These are phyloP conservation scores for Himalopsyche japonica DNA, from an alignment of 2,888 invertebrate genomes.

Conservation along the genomic window DNA sequence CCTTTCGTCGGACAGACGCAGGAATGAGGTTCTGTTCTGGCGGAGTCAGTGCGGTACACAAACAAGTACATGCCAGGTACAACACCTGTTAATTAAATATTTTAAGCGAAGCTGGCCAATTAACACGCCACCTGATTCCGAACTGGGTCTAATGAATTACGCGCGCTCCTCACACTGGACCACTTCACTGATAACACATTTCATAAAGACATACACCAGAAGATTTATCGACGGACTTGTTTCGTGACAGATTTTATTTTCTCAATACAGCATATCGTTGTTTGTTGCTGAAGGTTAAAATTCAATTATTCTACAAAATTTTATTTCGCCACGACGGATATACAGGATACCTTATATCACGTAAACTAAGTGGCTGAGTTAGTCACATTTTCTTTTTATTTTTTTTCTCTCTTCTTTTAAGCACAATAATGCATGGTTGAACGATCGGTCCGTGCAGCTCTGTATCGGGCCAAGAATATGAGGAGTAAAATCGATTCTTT, in stretches of 20 bases:
- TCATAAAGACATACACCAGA: background rate
- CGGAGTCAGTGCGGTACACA: background rate
- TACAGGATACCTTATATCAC: too few relatives aligned
- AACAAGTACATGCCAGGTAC: background rate
- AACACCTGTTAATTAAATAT: slow-evolving; percentile 2
- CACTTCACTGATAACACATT: background rate
- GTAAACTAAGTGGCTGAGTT: too few relatives aligned
- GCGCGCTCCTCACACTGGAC: background rate
- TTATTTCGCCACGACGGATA: too few relatives aligned
- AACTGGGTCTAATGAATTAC: background rate
- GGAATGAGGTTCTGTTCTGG: background rate
- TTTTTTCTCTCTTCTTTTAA: too few relatives aligned
- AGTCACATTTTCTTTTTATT: too few relatives aligned
- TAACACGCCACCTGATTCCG: background rate
- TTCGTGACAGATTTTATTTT: background rate
- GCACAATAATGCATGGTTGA: too few relatives aligned
- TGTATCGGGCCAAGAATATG: too few relatives aligned
- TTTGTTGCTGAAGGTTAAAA: too few relatives aligned
- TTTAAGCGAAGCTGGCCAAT: background rate
- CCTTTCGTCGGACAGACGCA: background rate
- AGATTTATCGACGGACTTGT: background rate
- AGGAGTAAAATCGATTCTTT: too few relatives aligned
- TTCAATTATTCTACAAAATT: too few relatives aligned
- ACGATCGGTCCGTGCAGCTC: too few relatives aligned
- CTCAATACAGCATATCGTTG: too few relatives aligned